phyloP scores from a whole-genome alignment of 2,113 vertebrate species.

The Periophthalmodon schlosseri region DNA sequence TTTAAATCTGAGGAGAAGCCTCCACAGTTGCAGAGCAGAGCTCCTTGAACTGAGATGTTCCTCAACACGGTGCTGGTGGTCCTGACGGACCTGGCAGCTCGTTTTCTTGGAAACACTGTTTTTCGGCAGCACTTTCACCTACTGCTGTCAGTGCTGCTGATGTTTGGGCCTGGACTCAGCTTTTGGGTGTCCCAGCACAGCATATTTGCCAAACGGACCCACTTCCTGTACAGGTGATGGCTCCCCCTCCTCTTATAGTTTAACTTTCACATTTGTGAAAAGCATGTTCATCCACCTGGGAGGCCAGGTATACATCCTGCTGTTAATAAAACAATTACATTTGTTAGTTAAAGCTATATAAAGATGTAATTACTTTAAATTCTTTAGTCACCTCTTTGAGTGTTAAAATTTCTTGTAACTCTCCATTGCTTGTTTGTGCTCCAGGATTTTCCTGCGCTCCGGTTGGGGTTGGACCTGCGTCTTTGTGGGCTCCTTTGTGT shows the following conservation, averaged over 20 bases:
- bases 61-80: conserved; percentile 78
- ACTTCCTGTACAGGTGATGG: conserved; percentile 90
- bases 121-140: conserved; percentile 86
- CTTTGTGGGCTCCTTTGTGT: conserved; percentile 84
- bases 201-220: conserved; percentile 84
- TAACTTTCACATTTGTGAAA: conserved; percentile 5
- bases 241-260: conserved; percentile 18
- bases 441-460: conserved; percentile 85
- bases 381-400: background rate
- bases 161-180: conserved; percentile 84
- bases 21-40: conserved; percentile 13
- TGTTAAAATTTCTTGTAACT: background rate
- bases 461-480: conserved; percentile 90
- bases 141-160: conserved; percentile 80
- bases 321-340: conserved; percentile 1
- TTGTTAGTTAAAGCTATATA: background rate
- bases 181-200: conserved; percentile 86
- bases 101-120: conserved; percentile 76
- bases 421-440: conserved; percentile 9
- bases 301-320: too few relatives aligned
- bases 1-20: conserved; percentile 11
- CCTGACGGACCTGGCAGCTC: conserved; percentile 82
- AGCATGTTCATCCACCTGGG: background rate
- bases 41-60: conserved; percentile 64
- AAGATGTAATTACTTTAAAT: background rate